Evolutionary conservation across 2,113 vertebrate species (phyloP).

Genomic region (Thomomys bottae): DNA sequence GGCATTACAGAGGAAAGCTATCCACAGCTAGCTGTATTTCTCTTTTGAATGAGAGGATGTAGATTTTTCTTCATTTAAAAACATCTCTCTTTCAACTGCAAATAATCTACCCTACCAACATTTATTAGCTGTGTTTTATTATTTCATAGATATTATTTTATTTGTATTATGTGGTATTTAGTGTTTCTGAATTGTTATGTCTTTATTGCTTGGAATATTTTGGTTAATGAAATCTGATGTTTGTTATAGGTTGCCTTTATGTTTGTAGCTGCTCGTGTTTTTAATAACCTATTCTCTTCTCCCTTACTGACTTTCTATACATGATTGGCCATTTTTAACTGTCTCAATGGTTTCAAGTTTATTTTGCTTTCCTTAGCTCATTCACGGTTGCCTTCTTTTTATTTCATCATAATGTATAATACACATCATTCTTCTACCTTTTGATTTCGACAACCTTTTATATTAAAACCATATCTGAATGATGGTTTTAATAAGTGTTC

Average conservation of each 20-base stretch:
- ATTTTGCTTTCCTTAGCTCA: neutral
- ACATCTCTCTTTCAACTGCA: too few species aligned
- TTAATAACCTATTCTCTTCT: neutral
- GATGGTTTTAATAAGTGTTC: neutral
- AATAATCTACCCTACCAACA: too few species aligned
- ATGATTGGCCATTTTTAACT: neutral
- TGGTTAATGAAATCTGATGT: neutral
- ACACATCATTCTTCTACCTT: neutral
- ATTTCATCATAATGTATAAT: neutral
- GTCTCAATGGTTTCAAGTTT: neutral
- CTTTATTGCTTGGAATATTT: neutral
- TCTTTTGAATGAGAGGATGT: neutral
- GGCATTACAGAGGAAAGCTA: too few species aligned
- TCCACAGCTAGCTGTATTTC: neutral
- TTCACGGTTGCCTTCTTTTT: neutral
- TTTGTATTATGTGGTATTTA: neutral
- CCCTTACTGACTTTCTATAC: neutral
- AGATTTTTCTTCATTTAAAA: neutral
- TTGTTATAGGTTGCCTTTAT: neutral
- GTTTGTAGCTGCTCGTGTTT: neutral
- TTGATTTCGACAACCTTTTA: neutral
- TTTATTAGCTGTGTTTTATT: neutral
- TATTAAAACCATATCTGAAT: neutral
- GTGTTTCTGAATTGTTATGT: neutral
- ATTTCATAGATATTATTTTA: neutral